These are phyloP conservation scores for Pararge aegeria DNA, from an alignment of 1,140 invertebrate species.

Conservation along the genomic window DNA sequence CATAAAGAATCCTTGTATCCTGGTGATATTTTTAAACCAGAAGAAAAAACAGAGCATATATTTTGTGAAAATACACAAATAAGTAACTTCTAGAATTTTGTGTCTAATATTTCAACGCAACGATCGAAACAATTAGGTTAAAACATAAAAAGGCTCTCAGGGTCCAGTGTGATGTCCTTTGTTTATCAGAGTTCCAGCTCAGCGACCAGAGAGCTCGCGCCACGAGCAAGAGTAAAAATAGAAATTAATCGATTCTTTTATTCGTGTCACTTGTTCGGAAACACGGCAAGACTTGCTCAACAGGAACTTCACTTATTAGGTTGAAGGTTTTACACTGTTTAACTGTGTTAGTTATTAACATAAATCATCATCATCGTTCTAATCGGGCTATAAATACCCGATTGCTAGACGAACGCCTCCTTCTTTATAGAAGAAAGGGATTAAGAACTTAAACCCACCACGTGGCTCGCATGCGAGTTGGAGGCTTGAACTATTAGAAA, in stretches of 20 bases:
- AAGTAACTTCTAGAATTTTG: not conserved
- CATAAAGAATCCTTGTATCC: too few species aligned
- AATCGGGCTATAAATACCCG: too few species aligned
- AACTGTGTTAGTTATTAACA: not conserved
- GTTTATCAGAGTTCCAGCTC: slow-evolving; percentile 43
- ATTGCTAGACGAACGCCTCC: too few species aligned
- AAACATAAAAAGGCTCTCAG: slow-evolving; percentile 52
- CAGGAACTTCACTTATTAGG: slow-evolving; percentile 34
- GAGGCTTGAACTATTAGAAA: too few species aligned
- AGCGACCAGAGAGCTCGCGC: slow-evolving; percentile 22
- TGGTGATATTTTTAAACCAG: too few species aligned
- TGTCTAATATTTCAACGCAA: not conserved
- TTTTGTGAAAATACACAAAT: not conserved
- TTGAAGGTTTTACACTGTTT: slow-evolving; percentile 2
- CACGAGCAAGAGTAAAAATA: slow-evolving; percentile 69
- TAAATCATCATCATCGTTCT: too few species aligned
- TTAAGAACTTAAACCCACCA: too few species aligned
- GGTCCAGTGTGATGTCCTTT: slow-evolving; percentile 46
- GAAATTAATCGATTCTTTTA: slow-evolving; percentile 76
- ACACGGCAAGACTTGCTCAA: slow-evolving; percentile 49
- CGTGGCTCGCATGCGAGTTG: too few species aligned
- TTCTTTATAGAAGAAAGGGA: too few species aligned
- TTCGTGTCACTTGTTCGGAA: slow-evolving; percentile 69
- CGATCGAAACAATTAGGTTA: slow-evolving; percentile 17
- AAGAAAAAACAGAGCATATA: too few species aligned